Base-by-base conservation (phyloP, 2,113 vertebrate species). In the Stercorarius parasiticus region DNA sequence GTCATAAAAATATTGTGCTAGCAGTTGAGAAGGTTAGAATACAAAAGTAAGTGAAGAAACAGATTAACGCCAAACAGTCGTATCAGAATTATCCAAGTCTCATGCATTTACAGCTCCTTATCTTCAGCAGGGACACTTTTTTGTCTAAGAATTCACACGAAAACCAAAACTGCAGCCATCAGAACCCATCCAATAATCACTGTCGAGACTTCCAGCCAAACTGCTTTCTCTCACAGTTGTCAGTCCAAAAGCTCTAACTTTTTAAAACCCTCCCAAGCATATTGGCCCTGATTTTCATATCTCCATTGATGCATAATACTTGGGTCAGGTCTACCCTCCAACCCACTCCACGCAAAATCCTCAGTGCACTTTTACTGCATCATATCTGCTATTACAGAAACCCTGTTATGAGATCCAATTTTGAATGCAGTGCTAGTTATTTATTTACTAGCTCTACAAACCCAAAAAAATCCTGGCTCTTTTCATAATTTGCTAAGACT, bases 1-100 rank as follows among this genome's bases (percentile, higher is more conserved):
- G 74, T 73, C 78, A 77, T 87, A 93, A 95, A 97, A 89, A 93
- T 40, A 87, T 9, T 95, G 58, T 93, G 81, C 19, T 82, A 91
- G 65, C 29, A 53, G 38, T 70, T 91, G 58, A 69, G 88, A 95
- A 83, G 77, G 40, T 74, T 82, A 69, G 65, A 86, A 93, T 61
- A 72, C 26, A 95, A 93, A 81, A 61, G 34, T 47, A 80, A 81
- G 70, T 47, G 66, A 72, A 94, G 66, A 85, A 93, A 87, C 74
- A 87, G 93, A 61, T 61, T 6, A 45, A 91, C 69, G 56, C 65
- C 77, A 81, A 83, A 70, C 22, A 86, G 47, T 84, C 61, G 15
- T 13, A 61, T 29, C 62, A 80, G 56, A 95, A 89, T 67, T 69
- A 91, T 32, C 65, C 61, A 87, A 55, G n/a, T 50, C 43, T 66